These are phyloP conservation scores for Nerophis ophidion DNA, from an alignment of 2,113 vertebrate genomes.

Conservation along the genomic window DNA sequence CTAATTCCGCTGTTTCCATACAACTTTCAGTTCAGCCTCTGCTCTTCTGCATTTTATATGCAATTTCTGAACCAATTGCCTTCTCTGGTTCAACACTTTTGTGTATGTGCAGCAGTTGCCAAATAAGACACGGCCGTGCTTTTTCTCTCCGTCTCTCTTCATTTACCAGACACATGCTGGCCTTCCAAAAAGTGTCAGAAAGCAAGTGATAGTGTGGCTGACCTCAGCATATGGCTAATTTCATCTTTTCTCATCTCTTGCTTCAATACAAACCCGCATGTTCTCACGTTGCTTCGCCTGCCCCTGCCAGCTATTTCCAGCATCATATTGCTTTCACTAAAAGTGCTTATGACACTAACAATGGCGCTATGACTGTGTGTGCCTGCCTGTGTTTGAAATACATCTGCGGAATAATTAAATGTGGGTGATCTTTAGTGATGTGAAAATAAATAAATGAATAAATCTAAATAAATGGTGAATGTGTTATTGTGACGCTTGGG, in stretches of 20 bases:
- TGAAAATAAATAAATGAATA: neutral
- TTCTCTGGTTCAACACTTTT: too few species aligned
- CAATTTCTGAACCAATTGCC: too few species aligned
- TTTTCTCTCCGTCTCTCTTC: neutral
- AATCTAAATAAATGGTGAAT: too few species aligned
- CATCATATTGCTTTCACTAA: slow-evolving; percentile 54
- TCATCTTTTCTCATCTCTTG: slow-evolving; percentile 42
- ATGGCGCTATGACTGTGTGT: slow-evolving; percentile 27
- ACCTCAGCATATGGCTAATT: slow-evolving; percentile 60
- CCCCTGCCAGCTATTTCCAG: slow-evolving; percentile 41
- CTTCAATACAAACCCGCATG: slow-evolving; percentile 37
- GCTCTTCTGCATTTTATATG: too few species aligned
- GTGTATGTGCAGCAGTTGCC: too few species aligned
- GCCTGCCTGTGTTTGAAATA: slow-evolving; percentile 17
- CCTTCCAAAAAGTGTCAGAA: slow-evolving; percentile 36
- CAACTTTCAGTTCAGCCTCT: too few species aligned
- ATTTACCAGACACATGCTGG: slow-evolving; percentile 6
- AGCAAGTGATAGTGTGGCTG: slow-evolving; percentile 55
- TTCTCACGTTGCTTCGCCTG: slow-evolving; percentile 40
- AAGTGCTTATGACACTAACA: slow-evolving; percentile 54
- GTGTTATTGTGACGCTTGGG: too few species aligned
- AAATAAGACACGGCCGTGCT: too few species aligned
- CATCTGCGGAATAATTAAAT: too few species aligned
- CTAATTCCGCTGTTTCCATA: too few species aligned
- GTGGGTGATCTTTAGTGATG: neutral